A percentile compares a stretch with the other conserved stretches of the same genome.
Conservation (phyloP, 2,888 invertebrate genomes). For the Thelaira solivaga region DNA sequence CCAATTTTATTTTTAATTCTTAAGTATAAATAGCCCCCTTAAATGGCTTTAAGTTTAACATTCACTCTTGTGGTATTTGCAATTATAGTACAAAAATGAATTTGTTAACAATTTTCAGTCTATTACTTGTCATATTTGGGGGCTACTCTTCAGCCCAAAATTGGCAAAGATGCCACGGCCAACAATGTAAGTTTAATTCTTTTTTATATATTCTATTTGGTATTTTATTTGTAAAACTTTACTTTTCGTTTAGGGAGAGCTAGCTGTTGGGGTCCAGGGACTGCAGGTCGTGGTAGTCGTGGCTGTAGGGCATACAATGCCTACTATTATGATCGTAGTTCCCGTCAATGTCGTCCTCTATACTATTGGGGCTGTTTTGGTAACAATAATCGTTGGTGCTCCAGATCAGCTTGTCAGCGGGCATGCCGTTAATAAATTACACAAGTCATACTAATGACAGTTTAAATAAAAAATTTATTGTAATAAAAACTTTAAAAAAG, state of each 20-base stretch:
- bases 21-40: no score
- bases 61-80: no score
- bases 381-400: slow-evolving; percentile 47
- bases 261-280: neutral
- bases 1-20: no score
- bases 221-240: neutral
- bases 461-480: neutral
- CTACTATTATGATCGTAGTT: slow-evolving; percentile 27
- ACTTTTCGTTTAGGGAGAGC: neutral
- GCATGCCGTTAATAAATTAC: slow-evolving; percentile 1
- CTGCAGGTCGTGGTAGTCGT: neutral
- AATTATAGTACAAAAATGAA: no score
- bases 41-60: no score
- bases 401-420: neutral
- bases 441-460: neutral
- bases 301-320: neutral
- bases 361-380: slow-evolving; percentile 45
- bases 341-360: slow-evolving; percentile 15
- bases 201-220: no score
- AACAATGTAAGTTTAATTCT: no score
- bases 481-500: neutral
- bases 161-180: no score
- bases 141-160: no score
- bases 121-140: no score
- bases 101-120: no score